Conservation (phyloP, 1,140 invertebrate genomes). For the Drosophila nannoptera region DNA sequence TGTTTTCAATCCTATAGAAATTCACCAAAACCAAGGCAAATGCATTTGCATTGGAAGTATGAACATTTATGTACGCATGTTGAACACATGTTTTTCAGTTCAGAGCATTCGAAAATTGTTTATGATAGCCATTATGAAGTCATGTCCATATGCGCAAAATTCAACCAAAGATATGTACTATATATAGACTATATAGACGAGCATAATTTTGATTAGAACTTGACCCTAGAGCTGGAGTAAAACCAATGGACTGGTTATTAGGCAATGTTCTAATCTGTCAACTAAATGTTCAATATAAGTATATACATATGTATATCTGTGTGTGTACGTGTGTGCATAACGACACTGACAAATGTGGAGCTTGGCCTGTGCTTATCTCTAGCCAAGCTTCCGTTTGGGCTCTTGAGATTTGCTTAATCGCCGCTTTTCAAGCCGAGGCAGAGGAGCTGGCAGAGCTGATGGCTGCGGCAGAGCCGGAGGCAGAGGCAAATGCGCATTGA, state of each 20-base stretch:
- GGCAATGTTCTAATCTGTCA: constrained; percentile 47
- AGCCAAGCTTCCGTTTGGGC: constrained; percentile 62
- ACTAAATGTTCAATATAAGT: constrained; percentile 21
- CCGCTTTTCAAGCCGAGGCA: constrained; percentile 25
- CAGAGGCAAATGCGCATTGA: constrained; percentile 20
- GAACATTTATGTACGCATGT: constrained; percentile 45
- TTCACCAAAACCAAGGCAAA: background rate
- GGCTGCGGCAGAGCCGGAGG: no score
- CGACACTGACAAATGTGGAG: constrained; percentile 52
- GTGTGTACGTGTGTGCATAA: background rate
- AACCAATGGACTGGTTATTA: constrained; percentile 20
- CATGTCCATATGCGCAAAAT: constrained; percentile 27
- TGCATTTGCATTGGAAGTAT: background rate
- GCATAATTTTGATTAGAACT: constrained; percentile 48
- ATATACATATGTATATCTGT: background rate
- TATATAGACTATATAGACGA: constrained; percentile 7
- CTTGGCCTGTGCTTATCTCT: constrained; percentile 60
- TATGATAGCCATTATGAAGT: constrained; percentile 36
- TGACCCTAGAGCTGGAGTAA: constrained; percentile 56
- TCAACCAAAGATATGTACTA: constrained; percentile 3
- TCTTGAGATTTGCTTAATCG: constrained; percentile 64
- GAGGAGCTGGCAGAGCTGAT: background rate
- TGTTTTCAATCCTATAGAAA: background rate
- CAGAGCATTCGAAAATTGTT: constrained; percentile 11
- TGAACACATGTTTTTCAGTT: constrained; percentile 54